These are phyloP conservation scores for Steinernema feltiae DNA, from an alignment of 1,140 invertebrate genomes.

Conservation along the genomic window DNA sequence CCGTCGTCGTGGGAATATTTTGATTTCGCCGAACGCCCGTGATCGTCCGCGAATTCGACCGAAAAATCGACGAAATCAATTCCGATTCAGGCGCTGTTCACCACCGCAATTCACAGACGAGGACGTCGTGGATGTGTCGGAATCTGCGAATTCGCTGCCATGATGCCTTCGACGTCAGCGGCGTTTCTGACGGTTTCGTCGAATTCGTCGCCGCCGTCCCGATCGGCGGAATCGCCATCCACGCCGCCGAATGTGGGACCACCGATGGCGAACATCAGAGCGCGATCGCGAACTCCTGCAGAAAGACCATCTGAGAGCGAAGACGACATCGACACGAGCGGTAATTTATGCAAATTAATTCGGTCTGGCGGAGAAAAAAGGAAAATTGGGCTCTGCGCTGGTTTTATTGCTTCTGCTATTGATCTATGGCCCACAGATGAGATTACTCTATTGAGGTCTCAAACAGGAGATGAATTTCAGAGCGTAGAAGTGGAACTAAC, in stretches of 20 bases:
- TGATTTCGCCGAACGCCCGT: neutral
- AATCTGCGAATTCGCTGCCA: neutral
- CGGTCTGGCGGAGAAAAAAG: no score
- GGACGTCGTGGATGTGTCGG: neutral
- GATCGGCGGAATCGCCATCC: neutral
- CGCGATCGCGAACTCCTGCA: neutral
- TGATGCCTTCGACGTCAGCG: constrained; percentile 10
- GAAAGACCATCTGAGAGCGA: neutral
- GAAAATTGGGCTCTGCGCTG: no score
- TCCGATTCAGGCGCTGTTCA: neutral
- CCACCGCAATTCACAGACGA: neutral
- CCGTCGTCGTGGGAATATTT: constrained; percentile 10
- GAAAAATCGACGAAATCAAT: neutral
- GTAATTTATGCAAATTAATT: constrained; percentile 11
- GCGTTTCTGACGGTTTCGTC: neutral
- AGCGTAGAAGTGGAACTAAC: no score
- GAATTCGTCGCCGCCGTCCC: neutral
- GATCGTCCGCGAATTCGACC: neutral
- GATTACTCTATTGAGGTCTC: no score
- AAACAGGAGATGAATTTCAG: no score
- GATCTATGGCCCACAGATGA: no score
- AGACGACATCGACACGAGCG: constrained; percentile 7
- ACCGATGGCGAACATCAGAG: no score
- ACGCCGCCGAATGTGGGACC: neutral
- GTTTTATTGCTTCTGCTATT: no score